These are phyloP conservation scores for Sinocyclocheilus anophthalmus DNA, from an alignment of 2,113 vertebrate species.

Conservation along the genomic window DNA sequence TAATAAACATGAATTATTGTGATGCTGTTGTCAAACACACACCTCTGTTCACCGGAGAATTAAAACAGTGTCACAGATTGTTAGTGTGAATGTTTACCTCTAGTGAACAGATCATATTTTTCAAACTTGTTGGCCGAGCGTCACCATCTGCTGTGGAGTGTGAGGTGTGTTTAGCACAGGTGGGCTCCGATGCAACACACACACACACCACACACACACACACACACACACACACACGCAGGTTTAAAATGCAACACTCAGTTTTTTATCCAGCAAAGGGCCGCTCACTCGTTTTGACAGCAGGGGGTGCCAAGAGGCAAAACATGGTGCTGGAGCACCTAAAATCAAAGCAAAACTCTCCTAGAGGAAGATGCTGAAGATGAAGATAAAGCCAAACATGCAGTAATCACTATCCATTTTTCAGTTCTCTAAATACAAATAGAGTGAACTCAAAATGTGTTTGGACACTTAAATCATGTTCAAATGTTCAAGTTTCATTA, in stretches of 20 bases:
- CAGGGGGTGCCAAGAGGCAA: conserved; percentile 54
- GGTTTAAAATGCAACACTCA: background rate
- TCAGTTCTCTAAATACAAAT: background rate
- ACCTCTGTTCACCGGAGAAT: background rate
- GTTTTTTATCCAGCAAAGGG: background rate
- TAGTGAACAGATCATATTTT: conserved; percentile 37
- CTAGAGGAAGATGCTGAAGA: background rate
- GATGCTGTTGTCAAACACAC: background rate
- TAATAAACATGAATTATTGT: background rate
- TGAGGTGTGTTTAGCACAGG: background rate
- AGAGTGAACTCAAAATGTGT: background rate
- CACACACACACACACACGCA: no score
- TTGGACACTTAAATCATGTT: background rate
- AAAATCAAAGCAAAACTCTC: background rate
- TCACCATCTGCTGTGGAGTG: conserved; percentile 35
- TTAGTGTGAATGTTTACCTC: conserved; percentile 18
- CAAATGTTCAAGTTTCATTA: background rate
- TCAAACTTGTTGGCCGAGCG: conserved; percentile 4
- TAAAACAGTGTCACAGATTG: background rate
- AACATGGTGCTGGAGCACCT: background rate
- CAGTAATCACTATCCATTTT: background rate
- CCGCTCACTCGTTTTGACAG: conserved; percentile 42
- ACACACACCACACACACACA: conserved; percentile 17
- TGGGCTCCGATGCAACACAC: background rate
- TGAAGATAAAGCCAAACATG: background rate